Percentiles rank a stretch among this genome's conserved stretches.
Evolutionary conservation across 2,797 vertebrate genomes (phyloP).

Genomic region (Anolis apletophallus): DNA sequence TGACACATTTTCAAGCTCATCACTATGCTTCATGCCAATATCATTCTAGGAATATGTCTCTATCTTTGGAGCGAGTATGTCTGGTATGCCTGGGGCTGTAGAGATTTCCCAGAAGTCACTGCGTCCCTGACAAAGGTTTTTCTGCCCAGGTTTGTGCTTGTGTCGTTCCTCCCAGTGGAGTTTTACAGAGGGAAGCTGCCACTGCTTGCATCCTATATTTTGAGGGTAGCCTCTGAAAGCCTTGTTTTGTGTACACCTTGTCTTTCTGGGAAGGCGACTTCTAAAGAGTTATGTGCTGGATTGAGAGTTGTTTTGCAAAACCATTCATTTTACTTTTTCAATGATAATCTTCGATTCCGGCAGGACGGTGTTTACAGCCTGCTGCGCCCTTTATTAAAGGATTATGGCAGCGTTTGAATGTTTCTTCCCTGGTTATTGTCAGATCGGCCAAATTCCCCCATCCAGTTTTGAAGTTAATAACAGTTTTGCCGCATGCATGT

Average conservation of each 20-base stretch:
- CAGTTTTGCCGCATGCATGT: conserved; percentile 63
- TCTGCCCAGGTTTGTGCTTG: not conserved
- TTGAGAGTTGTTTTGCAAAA: conserved; percentile 67
- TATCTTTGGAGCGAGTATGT: too few relatives aligned
- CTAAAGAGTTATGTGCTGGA: conserved; percentile 59
- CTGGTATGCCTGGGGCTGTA: not conserved
- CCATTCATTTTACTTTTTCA: conserved; percentile 73
- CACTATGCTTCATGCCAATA: not conserved
- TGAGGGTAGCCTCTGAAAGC: conserved; percentile 34
- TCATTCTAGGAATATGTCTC: not conserved
- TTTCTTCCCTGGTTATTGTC: conserved; percentile 72
- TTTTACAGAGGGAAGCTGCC: not conserved
- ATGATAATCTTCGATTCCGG: conserved; percentile 72
- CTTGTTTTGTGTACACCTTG: conserved; percentile 37
- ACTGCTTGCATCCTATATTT: not conserved
- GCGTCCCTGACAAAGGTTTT: not conserved
- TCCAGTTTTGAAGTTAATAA: conserved; percentile 72
- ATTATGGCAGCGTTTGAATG: conserved; percentile 73
- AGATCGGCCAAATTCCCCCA: conserved; percentile 63
- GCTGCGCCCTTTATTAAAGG: conserved; percentile 75
- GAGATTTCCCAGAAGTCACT: not conserved
- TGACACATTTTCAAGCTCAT: not conserved
- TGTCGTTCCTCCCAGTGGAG: not conserved
- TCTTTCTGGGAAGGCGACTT: conserved; percentile 47
- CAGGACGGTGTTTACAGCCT: conserved; percentile 74